A percentile compares a stretch with the other conserved stretches of the same genome.
Conservation (phyloP, 1,140 invertebrate species). For the Brachionus paranguensis region DNA sequence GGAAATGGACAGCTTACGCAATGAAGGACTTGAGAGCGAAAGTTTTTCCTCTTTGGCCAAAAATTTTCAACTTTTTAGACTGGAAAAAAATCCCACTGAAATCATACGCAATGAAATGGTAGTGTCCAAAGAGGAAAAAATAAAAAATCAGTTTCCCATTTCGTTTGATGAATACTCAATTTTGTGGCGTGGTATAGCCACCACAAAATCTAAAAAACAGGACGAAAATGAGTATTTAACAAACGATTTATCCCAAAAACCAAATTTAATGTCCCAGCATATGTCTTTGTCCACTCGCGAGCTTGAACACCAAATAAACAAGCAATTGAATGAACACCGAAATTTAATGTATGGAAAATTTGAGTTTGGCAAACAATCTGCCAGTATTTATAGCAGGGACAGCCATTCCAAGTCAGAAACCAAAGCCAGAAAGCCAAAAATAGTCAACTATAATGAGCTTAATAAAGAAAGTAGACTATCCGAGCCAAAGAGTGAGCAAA, state of each 20-base stretch:
- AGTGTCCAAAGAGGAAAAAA: not conserved
- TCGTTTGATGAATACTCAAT: conserved; percentile 25
- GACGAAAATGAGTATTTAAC: conserved; percentile 32
- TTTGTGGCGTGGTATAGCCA: conserved; percentile 26
- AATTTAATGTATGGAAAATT: conserved; percentile 31
- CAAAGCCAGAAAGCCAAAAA: not conserved
- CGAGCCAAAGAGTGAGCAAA: not conserved
- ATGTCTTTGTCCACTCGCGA: conserved; percentile 15
- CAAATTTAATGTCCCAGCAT: conserved; percentile 27
- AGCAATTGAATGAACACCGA: conserved; percentile 13
- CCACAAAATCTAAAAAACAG: conserved; percentile 14
- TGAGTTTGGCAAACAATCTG: not conserved
- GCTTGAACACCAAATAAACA: conserved; percentile 23
- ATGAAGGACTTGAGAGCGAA: not conserved
- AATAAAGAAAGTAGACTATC: not conserved
- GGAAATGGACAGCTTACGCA: not conserved
- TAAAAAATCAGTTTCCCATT: not conserved
- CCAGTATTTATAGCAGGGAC: not conserved
- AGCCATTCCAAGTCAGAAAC: not conserved
- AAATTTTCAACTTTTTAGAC: conserved; percentile 24
- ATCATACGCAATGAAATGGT: not conserved
- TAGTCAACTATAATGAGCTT: not conserved
- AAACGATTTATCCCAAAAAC: not conserved
- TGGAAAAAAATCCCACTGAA: conserved; percentile 6
- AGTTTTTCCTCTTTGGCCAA: not conserved